Conservation (phyloP, 2,888 invertebrate genomes). For the Pristionchus fissidentatus region DNA sequence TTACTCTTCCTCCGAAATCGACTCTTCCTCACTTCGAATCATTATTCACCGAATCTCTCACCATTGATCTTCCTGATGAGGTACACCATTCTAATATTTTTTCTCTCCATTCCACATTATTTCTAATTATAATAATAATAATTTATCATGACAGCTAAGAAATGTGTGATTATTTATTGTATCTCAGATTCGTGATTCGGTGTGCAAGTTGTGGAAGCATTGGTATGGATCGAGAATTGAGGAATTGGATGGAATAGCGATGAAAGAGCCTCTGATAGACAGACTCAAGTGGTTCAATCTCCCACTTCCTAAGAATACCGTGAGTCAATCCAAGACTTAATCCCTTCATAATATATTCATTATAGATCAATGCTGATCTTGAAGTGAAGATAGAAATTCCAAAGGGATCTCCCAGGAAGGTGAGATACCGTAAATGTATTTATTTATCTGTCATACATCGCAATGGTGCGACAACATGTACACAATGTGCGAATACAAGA, state of each 20-base stretch:
- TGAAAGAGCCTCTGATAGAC: neutral
- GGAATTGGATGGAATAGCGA: neutral
- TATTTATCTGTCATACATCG: no score
- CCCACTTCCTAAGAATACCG: neutral
- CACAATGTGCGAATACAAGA: no score
- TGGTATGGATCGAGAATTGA: constrained; percentile 9
- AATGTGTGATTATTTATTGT: neutral
- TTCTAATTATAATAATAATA: neutral
- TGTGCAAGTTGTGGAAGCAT: constrained; percentile 10
- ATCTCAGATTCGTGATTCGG: constrained; percentile 14
- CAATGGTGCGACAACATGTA: no score
- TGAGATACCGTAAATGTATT: neutral
- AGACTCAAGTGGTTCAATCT: constrained; percentile 42
- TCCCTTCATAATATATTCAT: neutral
- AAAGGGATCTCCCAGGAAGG: constrained; percentile 1
- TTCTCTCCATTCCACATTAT: no score
- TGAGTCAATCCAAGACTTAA: neutral
- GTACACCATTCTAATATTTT: neutral
- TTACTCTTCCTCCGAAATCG: neutral
- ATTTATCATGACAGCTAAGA: neutral
- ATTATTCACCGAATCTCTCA: constrained; percentile 17
- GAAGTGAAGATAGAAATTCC: neutral
- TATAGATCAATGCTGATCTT: neutral
- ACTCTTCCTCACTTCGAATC: constrained; percentile 28
- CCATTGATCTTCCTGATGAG: neutral